Evolutionary conservation across 1,140 invertebrate genomes (phyloP).

Genomic region (Lepidurus couesii): DNA sequence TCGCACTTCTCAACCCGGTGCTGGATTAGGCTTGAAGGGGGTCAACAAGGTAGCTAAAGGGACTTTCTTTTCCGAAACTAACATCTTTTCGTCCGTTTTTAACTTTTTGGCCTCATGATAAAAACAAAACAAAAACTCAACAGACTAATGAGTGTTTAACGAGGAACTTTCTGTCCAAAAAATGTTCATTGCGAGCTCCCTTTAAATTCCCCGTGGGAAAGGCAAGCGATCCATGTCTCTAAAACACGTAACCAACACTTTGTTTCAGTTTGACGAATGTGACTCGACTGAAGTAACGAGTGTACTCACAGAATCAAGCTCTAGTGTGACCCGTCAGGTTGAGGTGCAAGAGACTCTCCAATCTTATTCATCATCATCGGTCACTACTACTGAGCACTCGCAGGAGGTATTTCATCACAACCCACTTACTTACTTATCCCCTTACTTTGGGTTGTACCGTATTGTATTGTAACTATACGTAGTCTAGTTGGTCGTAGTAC

Average conservation of each 20-base stretch:
- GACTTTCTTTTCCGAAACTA: not conserved
- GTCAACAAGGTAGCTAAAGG: not conserved
- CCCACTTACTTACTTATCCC: not conserved
- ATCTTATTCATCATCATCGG: slow-evolving; percentile 22
- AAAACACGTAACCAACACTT: slow-evolving; percentile 17
- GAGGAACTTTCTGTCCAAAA: not conserved
- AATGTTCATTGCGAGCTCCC: not conserved
- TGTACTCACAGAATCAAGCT: slow-evolving; percentile 16
- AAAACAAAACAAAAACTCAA: not conserved
- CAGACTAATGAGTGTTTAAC: not conserved
- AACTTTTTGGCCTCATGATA: not conserved
- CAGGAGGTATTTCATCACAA: not conserved
- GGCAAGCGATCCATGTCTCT: not conserved
- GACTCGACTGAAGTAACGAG: slow-evolving; percentile 13
- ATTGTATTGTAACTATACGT: not conserved
- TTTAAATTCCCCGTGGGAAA: not conserved
- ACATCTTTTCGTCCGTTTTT: not conserved
- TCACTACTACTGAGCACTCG: not conserved
- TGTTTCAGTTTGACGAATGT: slow-evolving; percentile 15
- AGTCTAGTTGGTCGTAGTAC: not conserved
- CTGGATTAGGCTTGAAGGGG: slow-evolving; percentile 9
- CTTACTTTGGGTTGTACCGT: not conserved
- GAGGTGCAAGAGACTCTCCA: not conserved
- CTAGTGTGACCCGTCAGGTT: slow-evolving; percentile 17
- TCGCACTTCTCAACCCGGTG: slow-evolving; percentile 24